These are phyloP conservation scores for Plectus sambesii DNA, from an alignment of 1,140 invertebrate species.

Conservation along the genomic window DNA sequence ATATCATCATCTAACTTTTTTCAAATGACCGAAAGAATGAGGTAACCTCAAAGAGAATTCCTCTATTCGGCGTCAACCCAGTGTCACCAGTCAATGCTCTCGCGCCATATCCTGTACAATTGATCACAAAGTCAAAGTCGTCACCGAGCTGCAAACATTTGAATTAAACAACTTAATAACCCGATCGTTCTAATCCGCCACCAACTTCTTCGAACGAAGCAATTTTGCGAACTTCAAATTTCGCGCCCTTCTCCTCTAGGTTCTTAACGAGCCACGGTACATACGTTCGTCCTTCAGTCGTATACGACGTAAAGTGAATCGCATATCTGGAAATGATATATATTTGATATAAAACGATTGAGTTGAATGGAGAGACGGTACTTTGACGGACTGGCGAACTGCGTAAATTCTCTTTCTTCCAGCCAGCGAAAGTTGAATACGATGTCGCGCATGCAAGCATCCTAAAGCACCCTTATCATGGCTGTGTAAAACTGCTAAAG, in stretches of 20 bases:
- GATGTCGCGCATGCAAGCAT: constrained; percentile 24
- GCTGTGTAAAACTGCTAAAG: too few species aligned
- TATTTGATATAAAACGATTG: not conserved
- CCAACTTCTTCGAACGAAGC: constrained; percentile 19
- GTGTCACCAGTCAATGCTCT: constrained; percentile 24
- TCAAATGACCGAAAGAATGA: too few species aligned
- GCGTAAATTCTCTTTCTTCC: constrained; percentile 22
- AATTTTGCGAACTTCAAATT: constrained; percentile 19
- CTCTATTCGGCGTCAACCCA: constrained; percentile 16
- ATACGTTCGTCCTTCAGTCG: constrained; percentile 36
- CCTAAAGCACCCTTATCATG: too few species aligned
- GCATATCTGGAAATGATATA: constrained; percentile 24
- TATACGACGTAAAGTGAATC: constrained; percentile 41
- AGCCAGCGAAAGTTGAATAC: constrained; percentile 43
- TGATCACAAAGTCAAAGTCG: constrained; percentile 32
- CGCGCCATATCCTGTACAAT: constrained; percentile 37
- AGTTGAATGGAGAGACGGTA: not conserved
- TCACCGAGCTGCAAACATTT: constrained; percentile 6
- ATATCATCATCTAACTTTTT: too few species aligned
- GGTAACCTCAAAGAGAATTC: constrained; percentile 22
- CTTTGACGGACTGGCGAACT: constrained; percentile 29
- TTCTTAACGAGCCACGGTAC: constrained; percentile 34
- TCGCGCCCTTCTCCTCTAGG: constrained; percentile 18
- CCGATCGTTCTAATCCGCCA: too few species aligned
- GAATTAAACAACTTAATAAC: too few species aligned